Percentiles rank a stretch among this genome's conserved stretches.
These are phyloP conservation scores for Carassius auratus DNA, from an alignment of 2,113 vertebrate species.

Conservation along the genomic window DNA sequence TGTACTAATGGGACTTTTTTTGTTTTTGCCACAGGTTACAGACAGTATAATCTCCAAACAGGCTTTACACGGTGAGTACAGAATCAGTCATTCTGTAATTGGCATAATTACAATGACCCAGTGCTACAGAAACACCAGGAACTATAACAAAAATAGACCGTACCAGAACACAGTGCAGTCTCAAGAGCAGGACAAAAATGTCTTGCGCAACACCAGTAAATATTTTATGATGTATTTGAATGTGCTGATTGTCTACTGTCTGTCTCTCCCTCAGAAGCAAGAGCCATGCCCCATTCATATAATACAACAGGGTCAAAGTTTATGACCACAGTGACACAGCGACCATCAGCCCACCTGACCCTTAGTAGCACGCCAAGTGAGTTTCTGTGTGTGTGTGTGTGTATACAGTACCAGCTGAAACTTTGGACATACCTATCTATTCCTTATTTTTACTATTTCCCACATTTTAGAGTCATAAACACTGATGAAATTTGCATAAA, in stretches of 20 bases:
- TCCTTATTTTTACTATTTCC: neutral
- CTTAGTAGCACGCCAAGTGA: slow-evolving; percentile 70
- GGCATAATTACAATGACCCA: neutral
- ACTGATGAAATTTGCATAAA: neutral
- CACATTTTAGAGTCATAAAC: neutral
- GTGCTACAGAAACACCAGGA: neutral
- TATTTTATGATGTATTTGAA: neutral
- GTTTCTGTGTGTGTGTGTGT: slow-evolving; percentile 7
- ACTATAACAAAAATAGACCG: neutral
- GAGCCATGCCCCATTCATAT: slow-evolving; percentile 73
- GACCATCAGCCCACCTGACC: slow-evolving; percentile 80
- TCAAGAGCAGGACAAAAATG: neutral
- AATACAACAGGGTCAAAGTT: slow-evolving; percentile 76
- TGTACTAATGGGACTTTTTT: slow-evolving; percentile 2
- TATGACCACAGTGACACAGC: slow-evolving; percentile 70
- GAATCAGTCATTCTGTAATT: neutral
- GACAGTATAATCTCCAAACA: slow-evolving; percentile 79
- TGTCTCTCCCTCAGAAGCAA: slow-evolving; percentile 68
- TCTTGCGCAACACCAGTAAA: neutral
- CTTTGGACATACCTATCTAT: too few species aligned
- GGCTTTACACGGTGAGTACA: slow-evolving; percentile 75
- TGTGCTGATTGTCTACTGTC: slow-evolving; percentile 32
- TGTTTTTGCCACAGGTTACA: slow-evolving; percentile 74
- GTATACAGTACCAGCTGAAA: neutral
- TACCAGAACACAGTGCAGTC: neutral